A percentile compares a stretch with the other conserved stretches of the same genome.
phyloP scores from a whole-genome alignment of 2,797 vertebrate genomes.

The Gallinago solitaria region DNA sequence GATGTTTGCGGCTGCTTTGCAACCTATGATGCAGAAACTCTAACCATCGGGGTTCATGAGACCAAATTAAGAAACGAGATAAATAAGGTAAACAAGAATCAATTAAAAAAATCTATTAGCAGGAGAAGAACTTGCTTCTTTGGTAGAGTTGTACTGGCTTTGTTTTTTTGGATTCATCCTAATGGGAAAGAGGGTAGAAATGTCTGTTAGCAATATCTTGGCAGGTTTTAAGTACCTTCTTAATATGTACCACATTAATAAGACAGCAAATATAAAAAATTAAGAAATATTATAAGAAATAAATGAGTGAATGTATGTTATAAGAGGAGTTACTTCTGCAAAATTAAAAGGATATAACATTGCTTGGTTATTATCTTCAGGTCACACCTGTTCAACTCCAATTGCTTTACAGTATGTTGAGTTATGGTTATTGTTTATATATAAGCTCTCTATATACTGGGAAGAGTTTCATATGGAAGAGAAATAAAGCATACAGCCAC shows the following conservation, averaged over 20 bases:
- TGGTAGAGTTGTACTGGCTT: neutral
- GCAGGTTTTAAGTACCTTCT: neutral
- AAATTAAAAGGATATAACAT: neutral
- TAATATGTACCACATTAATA: neutral
- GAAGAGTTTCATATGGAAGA: neutral
- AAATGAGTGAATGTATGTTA: neutral
- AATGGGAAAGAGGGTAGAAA: neutral
- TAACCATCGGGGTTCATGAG: neutral
- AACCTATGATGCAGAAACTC: accelerated
- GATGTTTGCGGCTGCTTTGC: neutral
- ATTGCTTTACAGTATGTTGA: neutral
- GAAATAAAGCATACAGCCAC: neutral
- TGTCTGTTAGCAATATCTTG: neutral
- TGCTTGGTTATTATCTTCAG: neutral
- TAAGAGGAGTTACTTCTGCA: neutral
- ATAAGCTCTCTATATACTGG: neutral
- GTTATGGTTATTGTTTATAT: neutral
- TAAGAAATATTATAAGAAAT: neutral
- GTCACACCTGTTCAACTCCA: neutral
- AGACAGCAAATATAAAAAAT: neutral
- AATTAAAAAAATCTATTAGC: neutral
- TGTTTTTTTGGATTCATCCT: neutral
- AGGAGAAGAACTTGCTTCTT: neutral
- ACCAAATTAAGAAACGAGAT: neutral
- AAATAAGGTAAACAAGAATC: neutral